phyloP scores from a whole-genome alignment of 1,140 invertebrate genomes.

The Cryptotermes secundus region DNA sequence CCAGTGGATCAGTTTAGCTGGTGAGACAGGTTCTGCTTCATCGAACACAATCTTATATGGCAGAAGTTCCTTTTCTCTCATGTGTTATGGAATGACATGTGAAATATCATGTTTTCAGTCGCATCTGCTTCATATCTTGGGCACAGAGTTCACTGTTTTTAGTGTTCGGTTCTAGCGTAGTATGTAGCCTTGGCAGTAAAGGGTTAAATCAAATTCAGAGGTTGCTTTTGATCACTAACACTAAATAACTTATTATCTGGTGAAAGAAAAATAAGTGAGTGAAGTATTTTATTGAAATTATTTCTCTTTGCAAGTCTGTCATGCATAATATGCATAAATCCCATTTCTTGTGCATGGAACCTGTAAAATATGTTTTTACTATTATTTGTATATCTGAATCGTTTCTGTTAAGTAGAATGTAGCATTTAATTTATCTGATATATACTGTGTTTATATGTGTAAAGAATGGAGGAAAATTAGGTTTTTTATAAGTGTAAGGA shows the following conservation, averaged over 20 bases:
- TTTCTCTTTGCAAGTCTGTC: neutral
- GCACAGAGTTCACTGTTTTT: too few species aligned
- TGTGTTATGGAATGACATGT: too few species aligned
- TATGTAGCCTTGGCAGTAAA: too few species aligned
- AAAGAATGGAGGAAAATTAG: slow-evolving; percentile 9
- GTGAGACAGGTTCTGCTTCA: too few species aligned
- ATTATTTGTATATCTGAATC: slow-evolving; percentile 19
- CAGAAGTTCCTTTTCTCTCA: too few species aligned
- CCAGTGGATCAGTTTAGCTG: too few species aligned
- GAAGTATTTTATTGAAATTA: neutral
- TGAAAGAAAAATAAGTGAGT: neutral
- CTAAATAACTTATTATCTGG: neutral
- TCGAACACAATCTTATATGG: too few species aligned
- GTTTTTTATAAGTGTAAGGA: slow-evolving; percentile 22
- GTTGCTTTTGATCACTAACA: neutral
- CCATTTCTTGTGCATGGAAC: neutral
- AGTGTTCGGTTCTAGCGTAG: too few species aligned
- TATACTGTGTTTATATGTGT: slow-evolving; percentile 18
- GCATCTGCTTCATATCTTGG: too few species aligned
- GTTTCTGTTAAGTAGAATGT: slow-evolving; percentile 13
- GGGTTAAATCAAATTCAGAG: neutral
- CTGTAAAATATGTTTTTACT: neutral
- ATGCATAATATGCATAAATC: neutral
- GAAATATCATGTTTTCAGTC: too few species aligned
- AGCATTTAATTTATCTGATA: slow-evolving; percentile 22